Evolutionary conservation across 2,113 vertebrate species (phyloP).

Genomic region (Redunca redunca): DNA sequence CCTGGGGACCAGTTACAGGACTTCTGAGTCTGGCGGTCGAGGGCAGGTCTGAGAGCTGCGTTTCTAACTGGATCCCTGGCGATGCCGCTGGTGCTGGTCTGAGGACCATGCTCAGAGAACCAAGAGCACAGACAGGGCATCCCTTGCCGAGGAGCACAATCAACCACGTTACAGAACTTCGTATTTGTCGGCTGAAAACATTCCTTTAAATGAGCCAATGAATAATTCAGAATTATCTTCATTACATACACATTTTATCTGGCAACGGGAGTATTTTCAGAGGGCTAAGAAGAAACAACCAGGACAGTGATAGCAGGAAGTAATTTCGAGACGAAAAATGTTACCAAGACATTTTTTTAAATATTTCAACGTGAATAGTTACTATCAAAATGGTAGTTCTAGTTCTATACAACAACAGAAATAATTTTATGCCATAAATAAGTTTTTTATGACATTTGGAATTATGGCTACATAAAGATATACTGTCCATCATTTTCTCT

Average conservation of each 20-base stretch:
- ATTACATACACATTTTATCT: neutral
- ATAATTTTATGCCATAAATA: neutral
- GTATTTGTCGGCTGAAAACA: neutral
- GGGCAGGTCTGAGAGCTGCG: neutral
- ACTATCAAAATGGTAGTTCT: neutral
- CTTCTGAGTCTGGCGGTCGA: neutral
- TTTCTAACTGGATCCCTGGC: neutral
- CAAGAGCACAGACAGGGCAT: neutral
- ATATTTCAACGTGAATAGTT: neutral
- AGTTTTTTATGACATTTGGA: neutral
- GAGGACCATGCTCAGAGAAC: neutral
- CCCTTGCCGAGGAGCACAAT: neutral
- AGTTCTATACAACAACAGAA: neutral
- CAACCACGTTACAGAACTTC: neutral
- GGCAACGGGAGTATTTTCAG: neutral
- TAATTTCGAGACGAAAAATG: neutral
- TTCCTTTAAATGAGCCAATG: neutral
- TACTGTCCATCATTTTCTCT: neutral
- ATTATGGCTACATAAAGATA: neutral
- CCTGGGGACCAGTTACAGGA: neutral
- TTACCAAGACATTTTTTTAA: neutral
- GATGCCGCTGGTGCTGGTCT: fast-evolving
- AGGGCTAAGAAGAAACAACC: neutral
- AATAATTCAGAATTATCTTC: constrained; percentile 3
- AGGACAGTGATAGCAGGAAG: neutral